Evolutionary conservation across 2,888 invertebrate species (phyloP).

Genomic region (Nomada ruficornis): DNA sequence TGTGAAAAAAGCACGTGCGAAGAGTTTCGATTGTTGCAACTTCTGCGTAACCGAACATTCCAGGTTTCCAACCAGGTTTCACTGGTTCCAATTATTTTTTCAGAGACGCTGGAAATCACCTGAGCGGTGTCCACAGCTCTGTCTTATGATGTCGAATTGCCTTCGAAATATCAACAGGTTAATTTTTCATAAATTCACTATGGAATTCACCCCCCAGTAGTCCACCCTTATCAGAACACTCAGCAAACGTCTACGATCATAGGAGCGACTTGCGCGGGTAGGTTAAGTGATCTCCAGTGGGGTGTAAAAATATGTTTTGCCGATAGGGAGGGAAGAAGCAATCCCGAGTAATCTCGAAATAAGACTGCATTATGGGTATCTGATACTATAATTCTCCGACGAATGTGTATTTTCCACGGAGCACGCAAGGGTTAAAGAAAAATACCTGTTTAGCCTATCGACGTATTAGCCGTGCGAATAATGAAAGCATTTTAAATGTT

Average conservation of each 20-base stretch:
- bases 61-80: too few species aligned
- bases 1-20: too few species aligned
- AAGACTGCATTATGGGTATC: not conserved
- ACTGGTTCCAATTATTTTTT: too few species aligned
- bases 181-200: not conserved
- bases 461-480: too few species aligned
- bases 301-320: conserved; percentile 3
- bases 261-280: conserved; percentile 2
- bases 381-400: too few species aligned
- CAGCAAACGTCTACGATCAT: not conserved
- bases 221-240: not conserved
- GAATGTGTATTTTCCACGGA: not conserved
- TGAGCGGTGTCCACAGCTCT: too few species aligned
- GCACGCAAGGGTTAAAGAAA: not conserved
- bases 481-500: too few species aligned
- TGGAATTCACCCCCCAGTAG: not conserved
- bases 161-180: not conserved
- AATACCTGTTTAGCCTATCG: too few species aligned
- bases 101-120: too few species aligned
- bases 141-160: too few species aligned
- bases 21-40: too few species aligned
- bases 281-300: conserved; percentile 4
- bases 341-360: not conserved
- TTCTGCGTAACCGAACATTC: too few species aligned
- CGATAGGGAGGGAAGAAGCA: conserved; percentile 16